Base-by-base conservation (phyloP, 1,140 invertebrate species). In the Manduca sexta region DNA sequence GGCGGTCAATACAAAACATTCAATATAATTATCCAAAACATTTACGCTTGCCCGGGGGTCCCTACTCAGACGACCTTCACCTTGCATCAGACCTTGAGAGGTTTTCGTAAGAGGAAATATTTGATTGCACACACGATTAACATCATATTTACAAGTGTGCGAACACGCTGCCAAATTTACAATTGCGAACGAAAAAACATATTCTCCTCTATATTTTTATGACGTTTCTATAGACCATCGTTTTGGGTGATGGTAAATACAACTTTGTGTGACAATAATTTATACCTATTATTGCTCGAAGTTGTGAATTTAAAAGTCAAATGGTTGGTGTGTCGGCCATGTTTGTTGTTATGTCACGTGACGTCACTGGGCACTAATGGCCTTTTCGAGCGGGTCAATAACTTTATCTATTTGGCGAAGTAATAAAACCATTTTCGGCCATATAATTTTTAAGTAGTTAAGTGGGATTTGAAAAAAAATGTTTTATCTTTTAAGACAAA, bases 121-220 rank as follows among this genome's bases (percentile, higher is more conserved):
- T 53, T 70, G 62, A 72, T 67, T 65, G 53, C 49, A 49, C 45
- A 53, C 54, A 56, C 61, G 56, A 72, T 72, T 72, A 72, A 51
- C 61, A 49, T 42, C 43, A 38, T 59, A 61, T 69, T 71, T 64
- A 63, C 43, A 60, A 56, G 18, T 63, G 59, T 69, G 69, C 56
- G 59, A 72, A 72, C 54, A 39, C 51, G 35, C 18, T 14, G 26
- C 10, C 12, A 43, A 21, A 35, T 17, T 35, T 45, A 11, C 17
- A 18, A 35, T 18, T 35, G 16, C 43, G 11, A 5, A 1, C 17
- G 43, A 16, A 13, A 14, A 3, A n/a, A 7, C 41, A 45, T 14
- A 40, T 45, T 48, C 18, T 40, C 34, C 30, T 34, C 38, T 31
- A 14, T 44, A 59, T 29, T 52, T 50, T 46, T 49, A 52, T 46